A percentile compares a stretch with the other conserved stretches of the same genome.
These are phyloP conservation scores for Rotaria socialis DNA, from an alignment of 2,888 invertebrate genomes.

Conservation along the genomic window DNA sequence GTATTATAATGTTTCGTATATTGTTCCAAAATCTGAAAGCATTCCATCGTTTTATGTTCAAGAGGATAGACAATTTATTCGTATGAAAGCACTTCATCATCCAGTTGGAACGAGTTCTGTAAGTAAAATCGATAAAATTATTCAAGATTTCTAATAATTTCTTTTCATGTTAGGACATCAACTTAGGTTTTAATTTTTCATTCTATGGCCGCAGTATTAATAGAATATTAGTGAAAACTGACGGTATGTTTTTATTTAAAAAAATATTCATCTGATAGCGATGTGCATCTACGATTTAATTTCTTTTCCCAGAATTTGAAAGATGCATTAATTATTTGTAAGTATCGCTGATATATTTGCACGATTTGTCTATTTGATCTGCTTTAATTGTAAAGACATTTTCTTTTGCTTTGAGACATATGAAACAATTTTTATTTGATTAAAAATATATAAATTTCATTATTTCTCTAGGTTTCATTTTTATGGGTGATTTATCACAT, in stretches of 20 bases:
- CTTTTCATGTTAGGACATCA: slow-evolving; percentile 58
- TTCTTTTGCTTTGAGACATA: neutral
- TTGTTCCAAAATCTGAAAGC: neutral
- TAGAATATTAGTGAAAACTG: slow-evolving; percentile 86
- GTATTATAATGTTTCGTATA: slow-evolving; percentile 24
- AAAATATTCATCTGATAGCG: too few relatives aligned
- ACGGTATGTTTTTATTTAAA: slow-evolving; percentile 59
- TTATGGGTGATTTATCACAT: neutral
- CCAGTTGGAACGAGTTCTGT: neutral
- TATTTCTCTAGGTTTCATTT: slow-evolving; percentile 6
- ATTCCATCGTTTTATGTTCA: neutral
- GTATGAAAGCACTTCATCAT: neutral
- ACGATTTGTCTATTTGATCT: too few relatives aligned
- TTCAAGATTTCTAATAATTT: neutral
- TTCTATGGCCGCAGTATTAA: slow-evolving; percentile 86
- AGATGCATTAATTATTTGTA: too few relatives aligned
- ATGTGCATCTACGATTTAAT: neutral
- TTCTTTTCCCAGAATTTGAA: neutral
- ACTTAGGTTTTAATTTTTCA: slow-evolving; percentile 80
- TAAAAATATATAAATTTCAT: neutral
- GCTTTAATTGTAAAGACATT: neutral
- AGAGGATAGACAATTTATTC: neutral
- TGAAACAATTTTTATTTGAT: neutral
- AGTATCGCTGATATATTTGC: too few relatives aligned
- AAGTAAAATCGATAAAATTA: neutral